Evolutionary conservation across 2,113 vertebrate genomes (phyloP).

Genomic region (Pedionomus torquatus): DNA sequence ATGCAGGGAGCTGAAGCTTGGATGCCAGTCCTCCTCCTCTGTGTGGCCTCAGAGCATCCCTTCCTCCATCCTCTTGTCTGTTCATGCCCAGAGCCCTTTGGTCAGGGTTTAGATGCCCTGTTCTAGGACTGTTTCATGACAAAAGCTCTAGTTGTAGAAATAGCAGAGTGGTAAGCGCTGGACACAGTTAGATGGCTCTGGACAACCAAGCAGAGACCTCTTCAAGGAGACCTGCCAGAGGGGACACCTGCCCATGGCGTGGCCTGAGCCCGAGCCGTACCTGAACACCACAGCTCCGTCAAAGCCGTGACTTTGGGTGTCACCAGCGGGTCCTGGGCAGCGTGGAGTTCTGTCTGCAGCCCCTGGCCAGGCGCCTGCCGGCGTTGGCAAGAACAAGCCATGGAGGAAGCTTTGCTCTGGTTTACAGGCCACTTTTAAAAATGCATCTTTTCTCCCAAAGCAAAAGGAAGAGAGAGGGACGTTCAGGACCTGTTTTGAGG

Average conservation of each 20-base stretch:
- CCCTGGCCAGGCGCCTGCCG: not conserved
- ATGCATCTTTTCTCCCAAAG: not conserved
- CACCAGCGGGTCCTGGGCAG: not conserved
- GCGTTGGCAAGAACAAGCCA: not conserved
- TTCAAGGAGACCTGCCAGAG: not conserved
- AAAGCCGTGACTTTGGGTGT: fast-evolving
- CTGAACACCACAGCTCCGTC: not conserved
- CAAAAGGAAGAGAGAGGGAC: not conserved
- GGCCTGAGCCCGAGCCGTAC: not conserved
- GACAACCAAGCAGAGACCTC: not conserved
- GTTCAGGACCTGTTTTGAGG: not conserved
- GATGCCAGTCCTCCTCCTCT: not conserved
- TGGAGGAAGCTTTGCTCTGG: not conserved
- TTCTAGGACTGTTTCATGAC: not conserved
- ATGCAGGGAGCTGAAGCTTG: not conserved
- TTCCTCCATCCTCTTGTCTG: not conserved
- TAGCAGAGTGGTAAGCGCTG: not conserved
- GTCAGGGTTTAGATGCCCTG: not conserved
- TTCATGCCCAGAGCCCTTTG: not conserved
- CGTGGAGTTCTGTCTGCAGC: not conserved
- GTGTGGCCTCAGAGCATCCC: not conserved
- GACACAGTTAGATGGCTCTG: not conserved
- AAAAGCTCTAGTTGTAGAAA: not conserved
- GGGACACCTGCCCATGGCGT: not conserved
- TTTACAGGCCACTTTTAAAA: not conserved